Percentiles rank a stretch among this genome's conserved stretches.
These are phyloP conservation scores for Antheraea mylitta DNA, from an alignment of 1,140 invertebrate species.

Conservation along the genomic window DNA sequence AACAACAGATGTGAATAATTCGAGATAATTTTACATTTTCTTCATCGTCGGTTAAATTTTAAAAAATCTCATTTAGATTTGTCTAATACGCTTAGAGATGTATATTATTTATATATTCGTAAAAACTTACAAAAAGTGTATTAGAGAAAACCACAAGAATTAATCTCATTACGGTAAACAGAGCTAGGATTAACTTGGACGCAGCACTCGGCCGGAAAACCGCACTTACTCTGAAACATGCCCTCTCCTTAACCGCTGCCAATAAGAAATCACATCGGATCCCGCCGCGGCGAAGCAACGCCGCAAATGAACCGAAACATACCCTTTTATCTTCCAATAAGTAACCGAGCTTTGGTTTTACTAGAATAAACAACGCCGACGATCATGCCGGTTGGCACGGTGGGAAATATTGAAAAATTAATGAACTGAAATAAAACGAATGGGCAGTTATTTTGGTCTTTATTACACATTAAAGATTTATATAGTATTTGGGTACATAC, in stretches of 20 bases:
- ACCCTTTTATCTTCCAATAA: constrained; percentile 71
- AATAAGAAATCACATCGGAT: constrained; percentile 68
- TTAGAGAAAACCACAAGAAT: constrained; percentile 21
- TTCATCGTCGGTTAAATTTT: too few relatives aligned
- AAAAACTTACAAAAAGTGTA: not conserved
- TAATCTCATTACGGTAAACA: constrained; percentile 36
- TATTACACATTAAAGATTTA: too few relatives aligned
- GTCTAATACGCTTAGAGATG: too few relatives aligned
- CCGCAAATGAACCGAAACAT: constrained; percentile 71
- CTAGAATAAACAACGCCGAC: constrained; percentile 39
- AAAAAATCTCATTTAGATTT: too few relatives aligned
- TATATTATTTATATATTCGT: too few relatives aligned
- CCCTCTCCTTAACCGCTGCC: constrained; percentile 41
- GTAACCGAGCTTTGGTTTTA: constrained; percentile 46
- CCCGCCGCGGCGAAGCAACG: constrained; percentile 36
- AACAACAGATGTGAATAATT: too few relatives aligned
- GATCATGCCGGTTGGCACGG: constrained; percentile 50
- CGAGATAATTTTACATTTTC: too few relatives aligned
- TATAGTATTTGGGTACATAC: too few relatives aligned
- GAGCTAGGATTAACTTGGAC: constrained; percentile 28
- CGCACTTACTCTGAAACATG: constrained; percentile 42
- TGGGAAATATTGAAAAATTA: constrained; percentile 62
- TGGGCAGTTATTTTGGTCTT: too few relatives aligned
- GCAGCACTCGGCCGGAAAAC: constrained; percentile 24
- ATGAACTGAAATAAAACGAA: constrained; percentile 47